phyloP scores from a whole-genome alignment of 2,113 vertebrate genomes.

The Grantiella picta region DNA sequence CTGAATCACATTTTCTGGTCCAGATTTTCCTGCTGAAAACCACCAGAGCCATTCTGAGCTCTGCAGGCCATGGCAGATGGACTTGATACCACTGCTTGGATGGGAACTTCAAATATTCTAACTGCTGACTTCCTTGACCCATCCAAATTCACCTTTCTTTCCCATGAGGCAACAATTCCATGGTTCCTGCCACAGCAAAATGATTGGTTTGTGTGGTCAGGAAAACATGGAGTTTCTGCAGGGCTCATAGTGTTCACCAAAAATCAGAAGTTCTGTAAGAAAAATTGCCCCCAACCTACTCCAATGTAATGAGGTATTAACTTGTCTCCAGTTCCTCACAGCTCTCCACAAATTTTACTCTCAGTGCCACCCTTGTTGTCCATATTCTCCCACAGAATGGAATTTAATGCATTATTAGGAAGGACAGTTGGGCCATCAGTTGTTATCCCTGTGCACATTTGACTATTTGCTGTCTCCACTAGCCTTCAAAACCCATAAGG shows the following conservation, averaged over 20 bases:
- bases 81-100: neutral
- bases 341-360: neutral
- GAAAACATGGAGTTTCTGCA: neutral
- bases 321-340: neutral
- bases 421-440: neutral
- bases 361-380: neutral
- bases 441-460: neutral
- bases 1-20: neutral
- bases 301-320: neutral
- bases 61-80: neutral
- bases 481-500: neutral
- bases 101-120: neutral
- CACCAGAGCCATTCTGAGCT: neutral
- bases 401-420: neutral
- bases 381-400: neutral
- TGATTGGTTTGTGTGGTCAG: neutral
- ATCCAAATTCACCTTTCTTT: neutral
- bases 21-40: neutral
- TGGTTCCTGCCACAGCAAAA: neutral
- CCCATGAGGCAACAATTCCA: rapidly evolving
- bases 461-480: neutral
- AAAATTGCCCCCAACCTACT: too few species aligned
- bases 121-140: neutral
- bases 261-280: neutral
- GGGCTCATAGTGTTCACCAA: neutral